Percentiles rank a stretch among this genome's conserved stretches.
Evolutionary conservation across 2,797 vertebrate species (phyloP).

Genomic region (Anomalospiza imberbis): DNA sequence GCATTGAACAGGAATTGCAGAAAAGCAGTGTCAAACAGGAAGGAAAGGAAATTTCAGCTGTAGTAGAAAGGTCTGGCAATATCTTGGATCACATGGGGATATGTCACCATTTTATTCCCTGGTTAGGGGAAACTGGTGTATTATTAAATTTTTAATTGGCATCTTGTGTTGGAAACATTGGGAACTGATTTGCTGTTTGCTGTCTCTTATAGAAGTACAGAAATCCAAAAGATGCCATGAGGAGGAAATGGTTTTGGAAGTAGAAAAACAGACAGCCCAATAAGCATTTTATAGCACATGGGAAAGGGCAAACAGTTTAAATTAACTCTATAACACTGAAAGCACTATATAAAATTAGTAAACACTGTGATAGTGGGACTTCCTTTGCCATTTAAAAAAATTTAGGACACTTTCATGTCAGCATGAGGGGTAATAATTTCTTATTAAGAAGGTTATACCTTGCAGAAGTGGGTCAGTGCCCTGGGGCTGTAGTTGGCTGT

Average conservation of each 20-base stretch:
- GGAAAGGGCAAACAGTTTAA: neutral
- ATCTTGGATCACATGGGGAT: rapidly evolving
- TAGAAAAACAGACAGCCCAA: neutral
- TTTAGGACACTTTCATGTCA: neutral
- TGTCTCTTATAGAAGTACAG: neutral
- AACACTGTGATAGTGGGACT: neutral
- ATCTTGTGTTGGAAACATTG: neutral
- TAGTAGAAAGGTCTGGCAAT: neutral
- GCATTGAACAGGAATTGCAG: neutral
- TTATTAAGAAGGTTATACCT: neutral
- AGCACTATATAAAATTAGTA: neutral
- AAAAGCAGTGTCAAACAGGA: neutral
- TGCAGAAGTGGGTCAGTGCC: rapidly evolving
- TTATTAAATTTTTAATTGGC: neutral
- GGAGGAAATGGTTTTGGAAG: neutral
- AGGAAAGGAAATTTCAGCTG: neutral
- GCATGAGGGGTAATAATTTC: neutral
- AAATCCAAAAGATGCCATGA: neutral
- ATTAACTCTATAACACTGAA: neutral
- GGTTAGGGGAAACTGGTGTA: neutral
- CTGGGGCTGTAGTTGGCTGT: neutral
- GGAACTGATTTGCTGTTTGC: neutral
- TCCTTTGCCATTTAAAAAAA: neutral
- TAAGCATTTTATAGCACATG: neutral
- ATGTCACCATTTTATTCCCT: neutral